Conservation (phyloP, 2,888 invertebrate species). For the Trichopria drosophilae region DNA sequence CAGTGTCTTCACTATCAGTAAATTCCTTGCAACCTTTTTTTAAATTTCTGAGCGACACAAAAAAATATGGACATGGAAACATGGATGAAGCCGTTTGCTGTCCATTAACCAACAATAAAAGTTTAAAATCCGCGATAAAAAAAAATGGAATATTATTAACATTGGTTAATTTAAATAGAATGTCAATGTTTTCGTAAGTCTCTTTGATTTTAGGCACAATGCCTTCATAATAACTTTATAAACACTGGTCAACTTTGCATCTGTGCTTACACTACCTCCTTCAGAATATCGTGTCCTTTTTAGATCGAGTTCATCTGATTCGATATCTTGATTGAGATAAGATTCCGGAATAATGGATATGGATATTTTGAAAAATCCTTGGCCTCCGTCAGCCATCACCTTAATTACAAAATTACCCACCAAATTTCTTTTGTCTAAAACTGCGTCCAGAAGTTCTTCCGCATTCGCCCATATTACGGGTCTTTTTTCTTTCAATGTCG, state of each 20-base stretch:
- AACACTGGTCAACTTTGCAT: slow-evolving; percentile 16
- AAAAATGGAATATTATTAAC: slow-evolving; percentile 19
- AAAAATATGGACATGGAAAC: slow-evolving; percentile 12
- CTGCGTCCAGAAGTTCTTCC: slow-evolving; percentile 13
- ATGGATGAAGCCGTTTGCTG: slow-evolving; percentile 16
- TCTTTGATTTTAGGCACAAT: slow-evolving; percentile 20
- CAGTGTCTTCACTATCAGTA: too few species aligned
- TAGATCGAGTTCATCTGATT: slow-evolving; percentile 5
- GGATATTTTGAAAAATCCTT: slow-evolving; percentile 23
- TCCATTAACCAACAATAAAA: slow-evolving; percentile 13
- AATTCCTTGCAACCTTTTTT: background rate
- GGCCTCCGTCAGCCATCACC: slow-evolving; percentile 24
- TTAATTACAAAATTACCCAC: slow-evolving; percentile 10
- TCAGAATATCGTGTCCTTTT: slow-evolving; percentile 11
- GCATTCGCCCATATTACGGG: slow-evolving; percentile 15
- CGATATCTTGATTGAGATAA: slow-evolving; percentile 2
- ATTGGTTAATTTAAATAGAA: slow-evolving; percentile 12
- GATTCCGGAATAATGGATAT: slow-evolving; percentile 13
- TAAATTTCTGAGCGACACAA: slow-evolving; percentile 5
- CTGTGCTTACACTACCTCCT: slow-evolving; percentile 7
- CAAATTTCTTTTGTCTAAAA: slow-evolving; percentile 12
- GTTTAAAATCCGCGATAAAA: slow-evolving; percentile 21
- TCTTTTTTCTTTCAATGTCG: slow-evolving; percentile 11
- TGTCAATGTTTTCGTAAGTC: slow-evolving; percentile 13
- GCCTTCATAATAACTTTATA: slow-evolving; percentile 13